Evolutionary conservation across 2,888 invertebrate genomes (phyloP).

Genomic region (Polyommatus iphigenia): DNA sequence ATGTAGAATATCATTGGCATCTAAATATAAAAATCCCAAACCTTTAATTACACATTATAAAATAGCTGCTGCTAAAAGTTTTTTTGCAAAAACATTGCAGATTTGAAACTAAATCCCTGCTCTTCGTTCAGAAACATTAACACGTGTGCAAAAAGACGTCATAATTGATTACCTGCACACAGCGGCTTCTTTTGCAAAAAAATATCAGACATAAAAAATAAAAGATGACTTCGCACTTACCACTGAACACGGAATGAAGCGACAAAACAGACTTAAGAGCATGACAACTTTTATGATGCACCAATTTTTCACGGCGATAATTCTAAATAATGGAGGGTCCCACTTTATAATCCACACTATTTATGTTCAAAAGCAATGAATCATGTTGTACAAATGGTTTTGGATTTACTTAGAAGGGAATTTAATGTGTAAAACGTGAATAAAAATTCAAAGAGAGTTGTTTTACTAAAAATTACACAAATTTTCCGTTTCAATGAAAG

Average conservation of each 20-base stretch:
- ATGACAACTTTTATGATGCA: slow-evolving; percentile 29
- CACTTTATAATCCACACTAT: slow-evolving; percentile 32
- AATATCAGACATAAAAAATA: slow-evolving; percentile 9
- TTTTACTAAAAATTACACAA: too few species aligned
- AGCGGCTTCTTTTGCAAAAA: slow-evolving; percentile 21
- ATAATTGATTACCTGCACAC: slow-evolving; percentile 24
- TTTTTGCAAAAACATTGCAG: neutral
- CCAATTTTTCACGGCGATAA: slow-evolving; percentile 22
- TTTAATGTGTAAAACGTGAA: too few species aligned
- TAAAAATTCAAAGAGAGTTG: too few species aligned
- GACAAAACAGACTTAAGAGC: slow-evolving; percentile 18
- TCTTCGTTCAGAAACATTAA: slow-evolving; percentile 1
- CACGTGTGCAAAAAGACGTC: slow-evolving; percentile 4
- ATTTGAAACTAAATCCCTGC: neutral
- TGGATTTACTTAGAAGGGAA: neutral
- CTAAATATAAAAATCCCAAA: too few species aligned
- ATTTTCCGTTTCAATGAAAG: too few species aligned
- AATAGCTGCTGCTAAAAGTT: too few species aligned
- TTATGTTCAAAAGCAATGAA: slow-evolving; percentile 20
- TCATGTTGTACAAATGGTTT: neutral
- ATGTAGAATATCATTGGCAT: too few species aligned
- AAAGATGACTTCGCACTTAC: slow-evolving; percentile 23
- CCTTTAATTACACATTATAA: too few species aligned
- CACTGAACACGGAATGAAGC: neutral
- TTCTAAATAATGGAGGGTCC: slow-evolving; percentile 3